A percentile compares a stretch with the other conserved stretches of the same genome.
These are phyloP conservation scores for Rhea americana DNA, from an alignment of 2,113 vertebrate genomes.

Conservation along the genomic window DNA sequence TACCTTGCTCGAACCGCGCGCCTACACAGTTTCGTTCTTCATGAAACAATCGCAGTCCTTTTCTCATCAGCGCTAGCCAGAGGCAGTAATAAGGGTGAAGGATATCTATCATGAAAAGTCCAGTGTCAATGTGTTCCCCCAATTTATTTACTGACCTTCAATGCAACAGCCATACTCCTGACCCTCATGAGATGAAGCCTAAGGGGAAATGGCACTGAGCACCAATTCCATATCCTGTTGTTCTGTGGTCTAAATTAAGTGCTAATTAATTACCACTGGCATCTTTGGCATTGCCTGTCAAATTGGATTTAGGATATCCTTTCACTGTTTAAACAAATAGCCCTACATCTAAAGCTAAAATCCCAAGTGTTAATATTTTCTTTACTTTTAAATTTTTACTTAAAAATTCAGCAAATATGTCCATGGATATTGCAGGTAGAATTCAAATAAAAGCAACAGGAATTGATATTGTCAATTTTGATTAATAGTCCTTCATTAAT, in stretches of 20 bases:
- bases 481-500: constrained; percentile 95
- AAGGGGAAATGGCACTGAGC: constrained; percentile 86
- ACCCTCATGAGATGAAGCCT: constrained; percentile 89
- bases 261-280: constrained; percentile 99
- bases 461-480: constrained; percentile 88
- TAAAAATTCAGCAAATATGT: constrained; percentile 56
- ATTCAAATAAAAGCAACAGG: constrained; percentile 80
- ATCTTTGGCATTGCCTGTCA: constrained; percentile 95
- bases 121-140: constrained; percentile 84
- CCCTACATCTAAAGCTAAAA: constrained; percentile 56
- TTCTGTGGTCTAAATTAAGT: constrained; percentile 93
- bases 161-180: constrained; percentile 83
- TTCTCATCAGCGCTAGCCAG: constrained; percentile 78
- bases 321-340: constrained; percentile 84
- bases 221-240: constrained; percentile 89
- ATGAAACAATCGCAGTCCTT: constrained; percentile 64
- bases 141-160: constrained; percentile 89
- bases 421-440: constrained; percentile 75
- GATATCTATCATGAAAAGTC: constrained; percentile 84
- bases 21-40: constrained; percentile 52
- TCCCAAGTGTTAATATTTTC: constrained; percentile 31
- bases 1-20: constrained; percentile 49
- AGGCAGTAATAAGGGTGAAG: constrained; percentile 78
- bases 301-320: constrained; percentile 92
- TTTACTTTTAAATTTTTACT: constrained; percentile 53